Evolutionary conservation across 2,888 invertebrate species (phyloP).

Genomic region (Ctenicera cuprea): DNA sequence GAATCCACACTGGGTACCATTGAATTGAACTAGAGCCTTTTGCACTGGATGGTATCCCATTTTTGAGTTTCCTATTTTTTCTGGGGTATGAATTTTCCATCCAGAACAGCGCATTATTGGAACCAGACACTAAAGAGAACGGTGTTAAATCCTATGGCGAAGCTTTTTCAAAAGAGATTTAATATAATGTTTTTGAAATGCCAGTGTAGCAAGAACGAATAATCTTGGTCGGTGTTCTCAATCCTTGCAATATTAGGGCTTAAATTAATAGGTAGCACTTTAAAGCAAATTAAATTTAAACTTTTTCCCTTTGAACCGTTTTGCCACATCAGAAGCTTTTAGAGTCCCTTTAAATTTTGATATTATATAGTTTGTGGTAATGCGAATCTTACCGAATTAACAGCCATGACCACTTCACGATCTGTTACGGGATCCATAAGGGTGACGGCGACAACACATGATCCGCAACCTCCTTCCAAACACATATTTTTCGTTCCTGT

Average conservation of each 20-base stretch:
- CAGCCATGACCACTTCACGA: slow-evolving; percentile 74
- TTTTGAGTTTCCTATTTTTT: slow-evolving; percentile 79
- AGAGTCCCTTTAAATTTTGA: no score
- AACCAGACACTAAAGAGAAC: slow-evolving; percentile 73
- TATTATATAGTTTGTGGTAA: no score
- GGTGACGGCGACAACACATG: slow-evolving; percentile 76
- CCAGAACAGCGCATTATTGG: slow-evolving; percentile 75
- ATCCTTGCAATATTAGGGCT: no score
- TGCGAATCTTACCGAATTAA: slow-evolving; percentile 77
- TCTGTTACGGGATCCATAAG: slow-evolving; percentile 73
- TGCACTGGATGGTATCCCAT: slow-evolving; percentile 80
- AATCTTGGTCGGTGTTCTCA: no score
- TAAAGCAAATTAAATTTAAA: no score
- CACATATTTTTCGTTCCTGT: slow-evolving; percentile 85
- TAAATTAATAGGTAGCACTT: no score
- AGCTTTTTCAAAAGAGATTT: no score
- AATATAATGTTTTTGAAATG: background rate
- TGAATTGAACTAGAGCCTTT: slow-evolving; percentile 75
- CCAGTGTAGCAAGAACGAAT: no score
- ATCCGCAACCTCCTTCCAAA: slow-evolving; percentile 84
- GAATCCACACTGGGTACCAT: slow-evolving; percentile 82
- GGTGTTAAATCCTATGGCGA: no score
- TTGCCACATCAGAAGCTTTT: no score
- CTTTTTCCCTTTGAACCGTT: no score
- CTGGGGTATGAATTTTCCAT: slow-evolving; percentile 83